phyloP scores from a whole-genome alignment of 1,140 invertebrate genomes.

The Drosophila sechellia region DNA sequence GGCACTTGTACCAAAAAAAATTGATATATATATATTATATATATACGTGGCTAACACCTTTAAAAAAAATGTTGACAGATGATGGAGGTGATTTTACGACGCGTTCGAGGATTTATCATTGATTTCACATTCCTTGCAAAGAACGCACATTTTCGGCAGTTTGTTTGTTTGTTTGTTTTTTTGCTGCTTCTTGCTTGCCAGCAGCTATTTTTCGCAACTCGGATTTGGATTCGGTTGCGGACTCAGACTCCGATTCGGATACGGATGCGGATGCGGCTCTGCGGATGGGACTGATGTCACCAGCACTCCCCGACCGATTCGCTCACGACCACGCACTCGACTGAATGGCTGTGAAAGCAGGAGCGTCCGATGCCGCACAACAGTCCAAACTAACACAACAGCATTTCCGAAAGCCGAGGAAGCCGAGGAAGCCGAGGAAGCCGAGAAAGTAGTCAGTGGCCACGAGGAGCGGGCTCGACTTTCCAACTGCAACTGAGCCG shows the following conservation, averaged over 20 bases:
- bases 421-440: too few relatives aligned
- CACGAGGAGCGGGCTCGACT: constrained; percentile 33
- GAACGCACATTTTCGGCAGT: neutral
- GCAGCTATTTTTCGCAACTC: neutral
- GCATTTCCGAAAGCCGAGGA: neutral
- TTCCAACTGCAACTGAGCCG: constrained; percentile 33
- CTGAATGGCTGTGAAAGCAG: constrained; percentile 42
- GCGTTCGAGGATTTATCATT: neutral
- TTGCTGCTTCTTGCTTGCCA: neutral
- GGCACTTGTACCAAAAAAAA: constrained; percentile 2
- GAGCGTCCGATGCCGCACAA: constrained; percentile 4
- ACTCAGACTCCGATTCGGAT: too few relatives aligned
- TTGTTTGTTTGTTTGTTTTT: neutral
- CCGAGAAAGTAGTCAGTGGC: too few relatives aligned
- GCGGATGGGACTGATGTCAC: neutral
- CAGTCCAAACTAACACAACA: constrained; percentile 1
- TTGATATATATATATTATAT: neutral
- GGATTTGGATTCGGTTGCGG: too few relatives aligned
- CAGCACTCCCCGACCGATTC: constrained; percentile 10
- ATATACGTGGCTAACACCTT: neutral
- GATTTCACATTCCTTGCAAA: neutral
- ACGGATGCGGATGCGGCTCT: too few relatives aligned
- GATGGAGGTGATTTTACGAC: neutral
- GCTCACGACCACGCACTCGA: constrained; percentile 67
- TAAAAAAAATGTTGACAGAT: neutral